These are phyloP conservation scores for Xiphophorus maculatus DNA, from an alignment of 2,113 vertebrate species.

Conservation along the genomic window DNA sequence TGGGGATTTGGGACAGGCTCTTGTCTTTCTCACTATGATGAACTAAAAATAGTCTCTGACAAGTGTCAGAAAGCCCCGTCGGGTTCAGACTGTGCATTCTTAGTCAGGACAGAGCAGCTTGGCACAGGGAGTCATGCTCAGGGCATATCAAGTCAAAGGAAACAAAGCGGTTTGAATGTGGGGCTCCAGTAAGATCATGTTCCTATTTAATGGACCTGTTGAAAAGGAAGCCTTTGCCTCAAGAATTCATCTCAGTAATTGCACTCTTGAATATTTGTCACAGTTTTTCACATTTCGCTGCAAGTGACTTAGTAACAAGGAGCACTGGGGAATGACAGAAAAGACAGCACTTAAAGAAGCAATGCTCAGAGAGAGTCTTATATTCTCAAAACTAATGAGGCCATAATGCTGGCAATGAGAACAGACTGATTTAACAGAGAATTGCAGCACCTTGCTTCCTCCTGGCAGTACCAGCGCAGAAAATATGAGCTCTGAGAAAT, in stretches of 20 bases:
- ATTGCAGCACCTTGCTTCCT: conserved; percentile 18
- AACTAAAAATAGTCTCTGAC: conserved; percentile 71
- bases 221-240: neutral
- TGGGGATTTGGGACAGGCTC: conserved; percentile 74
- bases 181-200: neutral
- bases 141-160: conserved; percentile 13
- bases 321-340: neutral
- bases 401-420: neutral
- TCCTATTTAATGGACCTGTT: conserved; percentile 33
- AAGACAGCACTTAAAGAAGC: conserved; percentile 10
- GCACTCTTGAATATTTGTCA: neutral
- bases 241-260: conserved; percentile 18
- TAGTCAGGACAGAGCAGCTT: conserved; percentile 37
- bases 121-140: conserved; percentile 7
- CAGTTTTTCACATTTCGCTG: conserved; percentile 14
- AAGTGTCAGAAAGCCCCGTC: conserved; percentile 61
- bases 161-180: conserved; percentile 13
- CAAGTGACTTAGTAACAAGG: neutral
- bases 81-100: conserved; percentile 37
- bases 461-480: conserved; percentile 4
- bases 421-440: conserved; percentile 3
- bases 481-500: neutral
- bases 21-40: conserved; percentile 59
- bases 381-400: conserved; percentile 29
- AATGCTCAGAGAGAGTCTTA: neutral